Evolutionary conservation across 2,113 vertebrate species (phyloP), one percentile per base, ranked within the genome.

Genomic region (Mesoclemmys tuberculata): DNA sequence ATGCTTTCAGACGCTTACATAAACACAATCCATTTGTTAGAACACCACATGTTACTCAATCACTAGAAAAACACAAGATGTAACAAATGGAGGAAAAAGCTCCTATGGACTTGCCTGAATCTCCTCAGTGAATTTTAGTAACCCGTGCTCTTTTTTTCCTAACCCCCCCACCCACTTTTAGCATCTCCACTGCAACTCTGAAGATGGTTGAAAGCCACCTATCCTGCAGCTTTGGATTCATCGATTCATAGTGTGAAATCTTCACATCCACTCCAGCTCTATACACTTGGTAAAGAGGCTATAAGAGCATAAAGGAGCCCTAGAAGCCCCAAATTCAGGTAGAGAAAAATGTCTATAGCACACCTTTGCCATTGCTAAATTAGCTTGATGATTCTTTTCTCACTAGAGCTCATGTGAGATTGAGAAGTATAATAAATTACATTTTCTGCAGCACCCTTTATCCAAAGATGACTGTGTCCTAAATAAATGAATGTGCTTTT

Each of bases 151-250:
- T 14, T 38, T 77, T 64, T 77, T 93, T 44, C 29, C 41, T 71
- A 2, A 46, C 52, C 41, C 10, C 24, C 38, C 35, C 55, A 35
- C 64, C 14, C n/a, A 91, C 19, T n/a, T 14, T 64, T 74, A 90
- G 26, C 54, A 54, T 31, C 88, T 80, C 18, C 29, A 86, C 41
- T 88, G 90, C 35, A 87, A 86, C 91, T 38, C 82, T 56, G 38
- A 86, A 21, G 44, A 41, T 82, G 1, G 52, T 93, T 84, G 49
- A 92, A 49, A 92, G 26, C 2, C 64, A 87, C 85, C 88, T 91
- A 2, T 56, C 92, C 82, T 96, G 93, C 52, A 8, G n/a, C 14
- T 85, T 84, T 61, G 74, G 22, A 93, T 46, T 5, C 8, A n/a
- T 14, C 31, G 29, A 93, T 46, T 5, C 10, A n/a, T 14, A 61